These are phyloP conservation scores for Vicugna pacos DNA, from an alignment of 2,113 vertebrate genomes.

Conservation along the genomic window DNA sequence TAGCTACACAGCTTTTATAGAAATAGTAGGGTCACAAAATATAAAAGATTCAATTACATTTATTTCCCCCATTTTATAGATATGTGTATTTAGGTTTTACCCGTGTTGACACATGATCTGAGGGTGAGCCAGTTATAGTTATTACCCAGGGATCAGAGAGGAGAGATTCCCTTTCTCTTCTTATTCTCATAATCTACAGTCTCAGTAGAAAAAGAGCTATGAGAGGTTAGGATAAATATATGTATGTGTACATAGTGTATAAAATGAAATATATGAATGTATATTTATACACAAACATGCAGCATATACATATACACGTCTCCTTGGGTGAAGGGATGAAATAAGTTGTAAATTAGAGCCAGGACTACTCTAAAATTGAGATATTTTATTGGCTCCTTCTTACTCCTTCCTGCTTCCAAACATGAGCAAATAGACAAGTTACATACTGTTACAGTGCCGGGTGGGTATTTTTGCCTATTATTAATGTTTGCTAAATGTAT, in stretches of 20 bases:
- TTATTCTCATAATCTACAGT: not conserved
- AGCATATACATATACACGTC: not conserved
- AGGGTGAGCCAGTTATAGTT: not conserved
- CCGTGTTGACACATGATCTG: not conserved
- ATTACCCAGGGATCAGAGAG: not conserved
- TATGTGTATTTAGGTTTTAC: not conserved
- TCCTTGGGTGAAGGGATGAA: not conserved
- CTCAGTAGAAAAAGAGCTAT: not conserved
- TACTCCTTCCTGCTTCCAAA: not conserved
- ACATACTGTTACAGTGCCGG: not conserved
- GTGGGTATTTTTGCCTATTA: not conserved
- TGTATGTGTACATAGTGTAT: not conserved
- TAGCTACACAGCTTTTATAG: conserved; percentile 20
- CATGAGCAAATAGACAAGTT: not conserved
- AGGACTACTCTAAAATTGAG: not conserved
- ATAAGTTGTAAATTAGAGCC: not conserved
- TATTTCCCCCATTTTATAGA: not conserved
- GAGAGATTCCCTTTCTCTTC: not conserved
- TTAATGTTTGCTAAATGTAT: not conserved
- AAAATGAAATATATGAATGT: not conserved
- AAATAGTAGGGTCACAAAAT: conserved; percentile 45
- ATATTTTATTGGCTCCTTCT: not conserved
- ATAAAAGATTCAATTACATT: not conserved
- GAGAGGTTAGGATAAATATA: not conserved
- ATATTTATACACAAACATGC: not conserved